A percentile compares a stretch with the other conserved stretches of the same genome.
Evolutionary conservation across 2,888 invertebrate genomes (phyloP).

Genomic region (Apoderus coryli): DNA sequence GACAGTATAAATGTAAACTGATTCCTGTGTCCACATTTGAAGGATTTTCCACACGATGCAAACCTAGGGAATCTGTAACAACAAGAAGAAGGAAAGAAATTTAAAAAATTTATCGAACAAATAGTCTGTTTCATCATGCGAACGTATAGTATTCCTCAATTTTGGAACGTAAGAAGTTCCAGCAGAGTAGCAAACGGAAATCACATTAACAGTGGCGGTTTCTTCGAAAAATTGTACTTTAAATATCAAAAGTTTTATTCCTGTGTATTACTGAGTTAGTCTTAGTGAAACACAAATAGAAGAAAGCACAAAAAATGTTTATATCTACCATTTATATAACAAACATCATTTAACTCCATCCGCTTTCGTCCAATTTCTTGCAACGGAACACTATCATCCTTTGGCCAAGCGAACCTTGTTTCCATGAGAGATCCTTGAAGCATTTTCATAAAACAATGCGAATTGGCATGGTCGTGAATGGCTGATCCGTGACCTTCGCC

Average conservation of each 20-base stretch:
- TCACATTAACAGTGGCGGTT: no score
- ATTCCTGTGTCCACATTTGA: conserved; percentile 80
- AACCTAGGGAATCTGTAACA: conserved; percentile 71
- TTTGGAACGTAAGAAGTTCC: no score
- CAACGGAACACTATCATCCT: conserved; percentile 27
- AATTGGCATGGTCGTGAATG: conserved; percentile 91
- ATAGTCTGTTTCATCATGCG: no score
- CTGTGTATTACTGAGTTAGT: no score
- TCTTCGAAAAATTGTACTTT: no score
- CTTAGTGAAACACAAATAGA: no score
- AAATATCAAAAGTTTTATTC: no score
- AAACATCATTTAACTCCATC: conserved; percentile 64
- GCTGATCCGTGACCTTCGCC: conserved; percentile 88
- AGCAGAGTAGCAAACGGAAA: no score
- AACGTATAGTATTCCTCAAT: no score
- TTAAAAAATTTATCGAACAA: no score
- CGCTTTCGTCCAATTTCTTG: conserved; percentile 44
- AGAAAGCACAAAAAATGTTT: no score
- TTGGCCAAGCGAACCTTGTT: conserved; percentile 74
- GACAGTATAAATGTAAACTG: conserved; percentile 89
- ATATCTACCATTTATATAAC: conserved; percentile 87
- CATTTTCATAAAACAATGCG: conserved; percentile 97
- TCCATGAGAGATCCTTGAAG: conserved; percentile 72
- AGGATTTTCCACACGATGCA: conserved; percentile 91
- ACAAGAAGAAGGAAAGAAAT: no score